Conservation (phyloP, 2,113 vertebrate genomes). For the Lipophrys pholis region DNA sequence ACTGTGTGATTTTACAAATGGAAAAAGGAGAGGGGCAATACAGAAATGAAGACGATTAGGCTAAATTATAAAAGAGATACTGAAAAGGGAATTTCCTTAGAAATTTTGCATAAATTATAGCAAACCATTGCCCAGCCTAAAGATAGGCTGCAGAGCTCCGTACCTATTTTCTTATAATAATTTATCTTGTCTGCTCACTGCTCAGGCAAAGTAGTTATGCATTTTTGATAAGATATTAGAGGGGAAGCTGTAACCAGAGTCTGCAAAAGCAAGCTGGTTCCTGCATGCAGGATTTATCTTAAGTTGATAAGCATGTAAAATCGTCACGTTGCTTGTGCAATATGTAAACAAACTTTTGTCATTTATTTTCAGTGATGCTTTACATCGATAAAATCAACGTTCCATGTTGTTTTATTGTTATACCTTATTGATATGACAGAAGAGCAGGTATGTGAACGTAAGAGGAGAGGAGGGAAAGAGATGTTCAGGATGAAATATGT, state of each 20-base stretch:
- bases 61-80: neutral
- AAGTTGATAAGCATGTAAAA: slow-evolving; percentile 39
- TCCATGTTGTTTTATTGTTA: slow-evolving; percentile 18
- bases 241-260: slow-evolving; percentile 11
- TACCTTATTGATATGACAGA: slow-evolving; percentile 14
- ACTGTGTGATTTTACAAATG: neutral
- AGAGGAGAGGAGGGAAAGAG: slow-evolving; percentile 2
- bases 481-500: slow-evolving; percentile 37
- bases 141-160: slow-evolving; percentile 5
- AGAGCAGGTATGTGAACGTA: slow-evolving; percentile 5
- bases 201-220: slow-evolving; percentile 26
- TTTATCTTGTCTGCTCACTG: neutral
- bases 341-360: slow-evolving; percentile 14
- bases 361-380: slow-evolving; percentile 10
- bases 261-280: slow-evolving; percentile 23
- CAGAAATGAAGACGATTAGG: neutral
- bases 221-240: slow-evolving; percentile 28
- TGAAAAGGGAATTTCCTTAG: neutral
- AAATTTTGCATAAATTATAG: slow-evolving; percentile 2
- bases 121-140: neutral
- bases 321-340: neutral
- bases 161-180: slow-evolving; percentile 16
- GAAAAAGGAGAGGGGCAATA: neutral
- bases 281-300: slow-evolving; percentile 11
- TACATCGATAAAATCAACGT: neutral